Percentiles rank a stretch among this genome's conserved stretches.
phyloP scores from a whole-genome alignment of 2,797 vertebrate species.

The Sebastes vulpes region DNA sequence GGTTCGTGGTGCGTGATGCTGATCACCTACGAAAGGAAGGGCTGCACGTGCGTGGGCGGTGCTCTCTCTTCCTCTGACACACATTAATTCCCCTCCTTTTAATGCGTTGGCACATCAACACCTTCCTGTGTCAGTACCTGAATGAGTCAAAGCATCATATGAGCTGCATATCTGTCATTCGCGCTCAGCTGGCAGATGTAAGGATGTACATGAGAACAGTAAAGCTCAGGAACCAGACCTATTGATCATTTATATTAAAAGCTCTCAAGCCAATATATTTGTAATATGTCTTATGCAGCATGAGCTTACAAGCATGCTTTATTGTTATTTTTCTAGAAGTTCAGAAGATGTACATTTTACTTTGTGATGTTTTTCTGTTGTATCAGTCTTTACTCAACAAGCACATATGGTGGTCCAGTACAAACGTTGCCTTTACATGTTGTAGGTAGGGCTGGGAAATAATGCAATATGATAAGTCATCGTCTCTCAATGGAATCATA shows the following conservation, averaged over 20 bases:
- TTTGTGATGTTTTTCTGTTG: not conserved
- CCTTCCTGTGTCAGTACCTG: slow-evolving; percentile 38
- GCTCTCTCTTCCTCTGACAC: slow-evolving; percentile 46
- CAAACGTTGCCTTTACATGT: not conserved
- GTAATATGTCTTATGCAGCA: not conserved
- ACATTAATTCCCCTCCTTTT: slow-evolving; percentile 36
- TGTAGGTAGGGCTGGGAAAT: not conserved
- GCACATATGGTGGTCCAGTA: not conserved
- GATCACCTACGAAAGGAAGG: slow-evolving; percentile 53
- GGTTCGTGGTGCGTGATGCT: slow-evolving; percentile 59
- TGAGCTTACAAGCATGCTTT: not conserved
- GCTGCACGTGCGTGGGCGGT: slow-evolving; percentile 26
- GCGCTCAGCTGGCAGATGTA: slow-evolving; percentile 41
- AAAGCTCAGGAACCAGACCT: slow-evolving; percentile 21
- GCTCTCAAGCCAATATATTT: slow-evolving; percentile 16
- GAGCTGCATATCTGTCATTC: slow-evolving; percentile 41
- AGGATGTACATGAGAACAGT: slow-evolving; percentile 5
- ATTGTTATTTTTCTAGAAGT: not conserved
- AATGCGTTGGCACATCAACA: slow-evolving; percentile 52
- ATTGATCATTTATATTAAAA: slow-evolving; percentile 36
- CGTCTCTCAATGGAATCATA: no score
- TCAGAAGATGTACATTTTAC: not conserved
- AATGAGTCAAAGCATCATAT: slow-evolving; percentile 18
- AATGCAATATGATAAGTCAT: no score
- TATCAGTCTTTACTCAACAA: not conserved